phyloP scores from a whole-genome alignment of 2,113 vertebrate species.

The Falcunculus frontatus region DNA sequence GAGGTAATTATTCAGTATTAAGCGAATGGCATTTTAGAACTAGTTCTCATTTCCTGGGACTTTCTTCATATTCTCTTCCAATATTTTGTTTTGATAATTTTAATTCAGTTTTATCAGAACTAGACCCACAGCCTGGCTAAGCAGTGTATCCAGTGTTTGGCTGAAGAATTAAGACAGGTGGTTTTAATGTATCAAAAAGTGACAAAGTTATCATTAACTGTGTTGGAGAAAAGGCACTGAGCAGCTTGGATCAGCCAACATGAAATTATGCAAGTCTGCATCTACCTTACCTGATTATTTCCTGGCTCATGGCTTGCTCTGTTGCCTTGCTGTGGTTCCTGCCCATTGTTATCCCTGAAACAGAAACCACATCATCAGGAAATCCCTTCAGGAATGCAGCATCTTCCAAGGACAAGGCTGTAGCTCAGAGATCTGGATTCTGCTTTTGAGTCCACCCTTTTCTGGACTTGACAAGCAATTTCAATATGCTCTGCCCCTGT shows the following conservation, averaged over 20 bases:
- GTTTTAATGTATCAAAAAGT: background rate
- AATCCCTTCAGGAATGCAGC: background rate
- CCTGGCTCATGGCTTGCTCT: background rate
- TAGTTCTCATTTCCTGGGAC: background rate
- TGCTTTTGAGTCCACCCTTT: background rate
- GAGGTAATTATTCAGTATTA: background rate
- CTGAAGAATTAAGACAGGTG: background rate
- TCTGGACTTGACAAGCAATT: background rate
- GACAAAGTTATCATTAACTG: background rate
- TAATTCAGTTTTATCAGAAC: background rate
- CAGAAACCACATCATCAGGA: background rate
- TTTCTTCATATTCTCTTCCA: background rate
- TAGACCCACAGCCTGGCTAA: background rate
- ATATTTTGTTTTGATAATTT: background rate
- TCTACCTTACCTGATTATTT: constrained; percentile 20
- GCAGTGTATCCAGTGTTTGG: background rate
- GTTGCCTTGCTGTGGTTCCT: constrained; percentile 25
- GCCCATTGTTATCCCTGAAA: constrained; percentile 18
- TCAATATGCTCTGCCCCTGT: background rate
- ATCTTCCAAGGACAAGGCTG: background rate
- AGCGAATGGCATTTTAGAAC: background rate
- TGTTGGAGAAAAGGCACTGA: background rate
- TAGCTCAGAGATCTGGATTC: background rate
- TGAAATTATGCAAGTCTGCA: background rate
- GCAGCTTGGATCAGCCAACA: background rate